phyloP scores from a whole-genome alignment of 1,140 invertebrate species.

The Aethina tumida region DNA sequence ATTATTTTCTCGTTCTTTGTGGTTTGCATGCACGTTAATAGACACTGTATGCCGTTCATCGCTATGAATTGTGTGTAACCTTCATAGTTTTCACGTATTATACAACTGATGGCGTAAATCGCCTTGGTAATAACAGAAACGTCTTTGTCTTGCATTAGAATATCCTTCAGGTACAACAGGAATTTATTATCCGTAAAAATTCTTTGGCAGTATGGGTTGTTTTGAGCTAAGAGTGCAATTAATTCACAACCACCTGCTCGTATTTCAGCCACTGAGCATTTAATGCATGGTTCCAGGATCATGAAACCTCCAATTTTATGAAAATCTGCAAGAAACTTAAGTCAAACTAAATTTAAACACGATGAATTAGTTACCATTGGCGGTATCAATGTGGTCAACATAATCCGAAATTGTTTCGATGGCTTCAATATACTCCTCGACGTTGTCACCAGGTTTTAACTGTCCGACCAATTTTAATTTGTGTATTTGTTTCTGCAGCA shows the following conservation, averaged over 20 bases:
- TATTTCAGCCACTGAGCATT: constrained; percentile 48
- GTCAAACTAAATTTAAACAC: constrained; percentile 21
- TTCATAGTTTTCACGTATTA: constrained; percentile 47
- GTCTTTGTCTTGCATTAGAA: constrained; percentile 51
- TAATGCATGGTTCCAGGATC: constrained; percentile 54
- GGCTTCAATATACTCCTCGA: constrained; percentile 42
- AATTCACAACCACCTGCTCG: constrained; percentile 53
- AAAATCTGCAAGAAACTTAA: constrained; percentile 50
- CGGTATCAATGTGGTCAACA: constrained; percentile 60
- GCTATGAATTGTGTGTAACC: constrained; percentile 48
- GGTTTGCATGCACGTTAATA: constrained; percentile 50
- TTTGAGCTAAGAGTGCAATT: constrained; percentile 64
- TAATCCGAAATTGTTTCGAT: constrained; percentile 53
- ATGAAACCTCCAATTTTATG: constrained; percentile 70
- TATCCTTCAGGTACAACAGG: constrained; percentile 51
- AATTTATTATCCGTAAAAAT: constrained; percentile 50
- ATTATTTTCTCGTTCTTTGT: constrained; percentile 50
- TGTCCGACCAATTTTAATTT: constrained; percentile 41
- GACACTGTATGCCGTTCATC: constrained; percentile 50
- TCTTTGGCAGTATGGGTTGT: constrained; percentile 67
- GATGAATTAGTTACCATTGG: constrained; percentile 47
- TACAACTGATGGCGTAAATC: constrained; percentile 67
- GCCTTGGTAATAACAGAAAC: constrained; percentile 52
- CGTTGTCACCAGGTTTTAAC: constrained; percentile 40
- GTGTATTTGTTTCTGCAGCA: constrained; percentile 50